A percentile compares a stretch with the other conserved stretches of the same genome.
Conservation (phyloP, 2,797 vertebrate genomes). For the Balearica regulorum region DNA sequence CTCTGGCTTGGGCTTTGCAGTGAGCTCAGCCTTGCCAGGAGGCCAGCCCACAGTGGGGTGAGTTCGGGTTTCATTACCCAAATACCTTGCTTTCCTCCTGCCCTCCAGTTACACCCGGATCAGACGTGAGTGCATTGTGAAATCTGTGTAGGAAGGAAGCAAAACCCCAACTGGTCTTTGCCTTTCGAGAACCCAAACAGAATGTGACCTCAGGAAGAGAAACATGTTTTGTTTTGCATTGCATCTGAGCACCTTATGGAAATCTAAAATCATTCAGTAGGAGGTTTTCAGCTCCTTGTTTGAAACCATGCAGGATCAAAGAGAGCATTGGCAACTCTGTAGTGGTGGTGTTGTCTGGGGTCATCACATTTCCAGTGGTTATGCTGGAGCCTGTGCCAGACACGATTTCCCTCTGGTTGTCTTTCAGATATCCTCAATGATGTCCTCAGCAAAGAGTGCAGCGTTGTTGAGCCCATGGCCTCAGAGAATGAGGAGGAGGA, state of each 20-base stretch:
- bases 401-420: not conserved
- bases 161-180: not conserved
- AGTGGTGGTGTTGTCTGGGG: not conserved
- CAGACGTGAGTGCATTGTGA: accelerated
- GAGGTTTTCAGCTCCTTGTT: not conserved
- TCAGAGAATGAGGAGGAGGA: conserved; percentile 62
- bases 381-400: not conserved
- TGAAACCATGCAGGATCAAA: not conserved
- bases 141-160: not conserved
- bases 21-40: not conserved
- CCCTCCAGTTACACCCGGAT: accelerated
- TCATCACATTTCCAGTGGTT: accelerated
- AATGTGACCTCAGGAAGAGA: not conserved
- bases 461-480: conserved; percentile 64
- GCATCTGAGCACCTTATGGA: not conserved
- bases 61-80: not conserved
- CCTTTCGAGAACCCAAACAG: not conserved
- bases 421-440: conserved; percentile 85
- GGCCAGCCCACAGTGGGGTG: accelerated
- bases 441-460: conserved; percentile 83
- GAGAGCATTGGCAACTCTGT: accelerated
- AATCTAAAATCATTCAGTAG: not conserved
- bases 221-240: not conserved
- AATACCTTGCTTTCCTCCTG: not conserved
- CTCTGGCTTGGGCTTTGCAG: not conserved